Conservation (phyloP, 2,888 invertebrate genomes). For the Drosophila seclusa region DNA sequence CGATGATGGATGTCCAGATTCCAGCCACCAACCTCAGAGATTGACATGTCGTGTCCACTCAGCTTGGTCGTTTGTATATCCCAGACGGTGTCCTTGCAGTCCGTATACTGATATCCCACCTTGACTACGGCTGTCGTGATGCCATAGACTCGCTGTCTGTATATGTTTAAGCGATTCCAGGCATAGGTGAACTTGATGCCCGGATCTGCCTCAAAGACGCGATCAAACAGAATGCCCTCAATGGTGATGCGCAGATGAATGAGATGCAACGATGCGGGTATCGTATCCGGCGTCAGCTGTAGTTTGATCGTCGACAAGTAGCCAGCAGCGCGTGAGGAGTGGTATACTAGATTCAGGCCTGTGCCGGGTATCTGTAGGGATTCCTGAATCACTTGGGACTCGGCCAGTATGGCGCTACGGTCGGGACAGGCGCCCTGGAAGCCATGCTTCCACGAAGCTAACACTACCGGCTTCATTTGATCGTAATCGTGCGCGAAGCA, state of each 20-base stretch:
- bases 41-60: constrained; percentile 98
- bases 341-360: constrained; percentile 97
- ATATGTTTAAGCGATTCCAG: constrained; percentile 98
- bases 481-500: constrained; percentile 96
- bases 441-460: constrained; percentile 97
- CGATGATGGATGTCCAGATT: constrained; percentile 98
- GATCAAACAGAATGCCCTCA: constrained; percentile 97
- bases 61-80: constrained; percentile 97
- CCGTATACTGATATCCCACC: constrained; percentile 98
- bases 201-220: constrained; percentile 97
- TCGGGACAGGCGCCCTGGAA: constrained; percentile 98
- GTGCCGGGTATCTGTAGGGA: constrained; percentile 97
- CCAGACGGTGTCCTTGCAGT: constrained; percentile 97
- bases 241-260: constrained; percentile 97
- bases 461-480: constrained; percentile 95
- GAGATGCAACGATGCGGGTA: constrained; percentile 92
- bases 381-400: constrained; percentile 97
- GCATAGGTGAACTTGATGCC: constrained; percentile 98
- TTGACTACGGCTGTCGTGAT: constrained; percentile 97
- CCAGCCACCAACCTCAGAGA: constrained; percentile 99
- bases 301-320: constrained; percentile 96
- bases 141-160: constrained; percentile 97
- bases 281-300: constrained; percentile 93
- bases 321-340: constrained; percentile 96
- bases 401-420: constrained; percentile 94